These are phyloP conservation scores for Xanthia togata DNA, from an alignment of 2,888 invertebrate species.

Conservation along the genomic window DNA sequence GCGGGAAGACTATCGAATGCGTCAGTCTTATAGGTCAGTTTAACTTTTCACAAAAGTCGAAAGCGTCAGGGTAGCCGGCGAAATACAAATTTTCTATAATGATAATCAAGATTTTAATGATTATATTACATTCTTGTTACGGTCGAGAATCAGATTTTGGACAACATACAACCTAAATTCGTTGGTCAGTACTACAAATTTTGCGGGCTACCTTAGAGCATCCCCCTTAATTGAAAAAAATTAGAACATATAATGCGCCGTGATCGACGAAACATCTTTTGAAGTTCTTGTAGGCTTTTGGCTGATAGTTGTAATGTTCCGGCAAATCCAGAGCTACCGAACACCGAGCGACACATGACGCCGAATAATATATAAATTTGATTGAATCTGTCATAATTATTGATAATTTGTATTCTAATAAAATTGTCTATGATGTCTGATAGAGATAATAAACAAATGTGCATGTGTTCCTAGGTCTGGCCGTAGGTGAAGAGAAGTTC, in stretches of 20 bases:
- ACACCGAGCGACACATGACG: background rate
- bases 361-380: background rate
- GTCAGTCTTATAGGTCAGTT: conserved; percentile 97
- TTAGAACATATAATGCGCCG: background rate
- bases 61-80: background rate
- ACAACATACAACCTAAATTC: background rate
- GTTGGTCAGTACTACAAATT: too few species aligned
- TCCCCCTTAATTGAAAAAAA: background rate
- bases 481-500: conserved; percentile 96
- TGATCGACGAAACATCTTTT: background rate
- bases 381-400: background rate
- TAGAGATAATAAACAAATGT: background rate
- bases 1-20: conserved; percentile 99
- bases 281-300: background rate
- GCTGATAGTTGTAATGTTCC: background rate
- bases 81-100: background rate
- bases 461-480: conserved; percentile 85
- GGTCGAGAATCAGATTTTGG: background rate
- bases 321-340: background rate
- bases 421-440: background rate
- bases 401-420: background rate
- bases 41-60: background rate
- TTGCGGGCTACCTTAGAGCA: background rate
- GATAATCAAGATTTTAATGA: background rate
- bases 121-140: background rate